Percentiles rank a stretch among this genome's conserved stretches.
Evolutionary conservation across 2,113 vertebrate genomes (phyloP).

Genomic region (Chlorodrepanis virens): DNA sequence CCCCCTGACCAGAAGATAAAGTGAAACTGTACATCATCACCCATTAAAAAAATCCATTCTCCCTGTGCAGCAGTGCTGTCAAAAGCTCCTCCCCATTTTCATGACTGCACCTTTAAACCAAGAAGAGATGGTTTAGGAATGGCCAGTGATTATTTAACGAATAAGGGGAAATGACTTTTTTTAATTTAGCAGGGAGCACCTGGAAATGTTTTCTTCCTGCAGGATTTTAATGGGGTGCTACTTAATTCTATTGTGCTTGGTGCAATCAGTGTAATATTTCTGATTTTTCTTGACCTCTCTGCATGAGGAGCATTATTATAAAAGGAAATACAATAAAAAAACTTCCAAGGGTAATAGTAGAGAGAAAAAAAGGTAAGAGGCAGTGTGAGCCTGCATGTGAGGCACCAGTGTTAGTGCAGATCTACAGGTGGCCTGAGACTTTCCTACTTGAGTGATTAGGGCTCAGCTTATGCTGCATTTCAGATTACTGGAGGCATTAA

Average conservation of each 20-base stretch:
- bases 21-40: background rate
- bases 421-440: background rate
- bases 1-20: background rate
- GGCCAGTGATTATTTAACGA: background rate
- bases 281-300: conserved; percentile 3
- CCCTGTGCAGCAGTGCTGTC: background rate
- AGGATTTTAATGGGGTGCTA: background rate
- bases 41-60: background rate
- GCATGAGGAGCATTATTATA: background rate
- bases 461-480: background rate
- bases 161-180: background rate
- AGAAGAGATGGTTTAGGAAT: background rate
- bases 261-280: background rate
- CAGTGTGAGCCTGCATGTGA: background rate
- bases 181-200: background rate
- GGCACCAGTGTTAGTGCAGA: background rate
- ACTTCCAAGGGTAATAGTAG: background rate
- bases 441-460: background rate
- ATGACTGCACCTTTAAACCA: background rate
- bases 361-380: background rate
- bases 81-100: background rate
- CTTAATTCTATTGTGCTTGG: conserved; percentile 3
- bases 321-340: background rate
- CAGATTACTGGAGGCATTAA: background rate
- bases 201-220: background rate